phyloP scores from a whole-genome alignment of 2,797 vertebrate genomes.

The Furcifer pardalis region DNA sequence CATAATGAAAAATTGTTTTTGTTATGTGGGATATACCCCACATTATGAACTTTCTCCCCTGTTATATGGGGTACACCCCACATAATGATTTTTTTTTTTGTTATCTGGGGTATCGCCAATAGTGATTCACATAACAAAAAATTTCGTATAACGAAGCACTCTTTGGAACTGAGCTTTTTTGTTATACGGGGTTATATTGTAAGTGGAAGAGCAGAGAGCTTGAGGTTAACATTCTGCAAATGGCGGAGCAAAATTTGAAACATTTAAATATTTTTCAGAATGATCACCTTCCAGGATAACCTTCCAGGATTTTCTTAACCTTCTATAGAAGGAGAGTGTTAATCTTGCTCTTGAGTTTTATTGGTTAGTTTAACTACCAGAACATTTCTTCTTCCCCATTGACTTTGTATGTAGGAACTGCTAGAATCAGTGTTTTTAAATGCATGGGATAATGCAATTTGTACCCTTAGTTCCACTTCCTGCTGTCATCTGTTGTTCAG shows the following conservation, averaged over 20 bases:
- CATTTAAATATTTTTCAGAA: neutral
- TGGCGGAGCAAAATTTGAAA: neutral
- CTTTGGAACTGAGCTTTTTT: too few relatives aligned
- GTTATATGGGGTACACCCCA: too few relatives aligned
- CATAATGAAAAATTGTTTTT: too few relatives aligned
- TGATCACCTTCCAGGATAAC: too few relatives aligned
- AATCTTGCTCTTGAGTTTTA: neutral
- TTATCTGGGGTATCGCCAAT: too few relatives aligned
- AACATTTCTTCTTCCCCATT: neutral
- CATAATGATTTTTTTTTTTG: too few relatives aligned
- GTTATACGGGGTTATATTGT: neutral
- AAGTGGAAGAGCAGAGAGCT: neutral
- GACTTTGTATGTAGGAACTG: neutral
- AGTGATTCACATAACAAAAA: too few relatives aligned
- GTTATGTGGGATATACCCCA: too few relatives aligned
- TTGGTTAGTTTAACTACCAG: neutral
- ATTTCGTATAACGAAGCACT: too few relatives aligned
- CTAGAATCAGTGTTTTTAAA: neutral
- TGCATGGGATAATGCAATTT: neutral
- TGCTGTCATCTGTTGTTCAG: neutral
- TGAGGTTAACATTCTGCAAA: neutral
- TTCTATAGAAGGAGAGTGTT: neutral
- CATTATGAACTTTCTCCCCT: too few relatives aligned
- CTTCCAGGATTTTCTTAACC: neutral
- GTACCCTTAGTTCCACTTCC: too few relatives aligned